Base-by-base conservation (phyloP, 2,113 vertebrate species). In the Poicephalus meyeri region DNA sequence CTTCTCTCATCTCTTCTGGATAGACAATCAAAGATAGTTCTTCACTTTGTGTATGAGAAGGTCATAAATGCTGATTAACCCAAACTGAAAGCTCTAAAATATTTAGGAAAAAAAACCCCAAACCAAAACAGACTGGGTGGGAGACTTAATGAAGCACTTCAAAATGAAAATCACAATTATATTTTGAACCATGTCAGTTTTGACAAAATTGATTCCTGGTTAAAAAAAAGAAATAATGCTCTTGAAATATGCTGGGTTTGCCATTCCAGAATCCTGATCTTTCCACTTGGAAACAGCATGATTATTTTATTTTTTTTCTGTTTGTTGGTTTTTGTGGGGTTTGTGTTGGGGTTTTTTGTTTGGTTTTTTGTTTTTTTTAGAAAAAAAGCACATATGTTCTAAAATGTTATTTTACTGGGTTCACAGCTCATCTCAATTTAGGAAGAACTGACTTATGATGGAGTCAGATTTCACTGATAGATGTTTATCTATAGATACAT, bases 11-110 rank as follows among this genome's bases (percentile, higher is more conserved):
- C 44, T 89, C 13, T 80, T 81, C 73, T 69, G 47, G 37, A 16
- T 16, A 70, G 37, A 80, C 66, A 91, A 94, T 65, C 88, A 93
- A 86, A 92, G 76, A 13, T 11, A 55, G 17, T 72, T 89, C 58
- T 60, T 94, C 64, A 55, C 44, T 91, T 88, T 56, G 3, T 42
- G 29, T 44, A 19, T 61, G 41, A 86, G 71, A 80, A 79, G 60
- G 66, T 85, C 78, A 84, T 58, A 66, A 49, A 80, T 82, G 68
- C 50, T 86, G 64, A 81, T 94, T 95, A 88, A 86, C 35, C 28
- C 49, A 88, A 17, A 14, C 35, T 25, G 55, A 77, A 77, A 77
- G 18, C 29, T 86, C 35, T 73, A 83, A 82, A 83, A 91, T 66
- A 84, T 17, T 89, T 35, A 74, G 23, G 4, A 87, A 64, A 41